Evolutionary conservation across 2,797 vertebrate species (phyloP).

Genomic region (Discoglossus pictus): DNA sequence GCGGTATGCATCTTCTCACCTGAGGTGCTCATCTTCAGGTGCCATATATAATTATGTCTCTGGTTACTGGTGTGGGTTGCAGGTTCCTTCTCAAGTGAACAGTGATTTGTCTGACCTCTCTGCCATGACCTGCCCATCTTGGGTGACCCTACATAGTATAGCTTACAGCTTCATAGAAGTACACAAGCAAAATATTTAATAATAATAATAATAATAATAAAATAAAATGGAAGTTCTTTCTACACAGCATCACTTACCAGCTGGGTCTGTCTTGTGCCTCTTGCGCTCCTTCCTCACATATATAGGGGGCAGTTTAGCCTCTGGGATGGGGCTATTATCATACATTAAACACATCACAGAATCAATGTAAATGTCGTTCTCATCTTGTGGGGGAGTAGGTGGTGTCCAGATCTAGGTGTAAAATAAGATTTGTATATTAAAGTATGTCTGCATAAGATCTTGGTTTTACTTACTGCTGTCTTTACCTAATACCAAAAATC

Average conservation of each 20-base stretch:
- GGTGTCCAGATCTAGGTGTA: slow-evolving; percentile 86
- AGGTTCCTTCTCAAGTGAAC: too few relatives aligned
- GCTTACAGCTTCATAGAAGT: too few relatives aligned
- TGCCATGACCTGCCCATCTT: too few relatives aligned
- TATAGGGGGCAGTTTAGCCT: slow-evolving; percentile 86
- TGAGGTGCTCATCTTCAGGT: too few relatives aligned
- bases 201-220: too few relatives aligned
- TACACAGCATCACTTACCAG: slow-evolving; percentile 65
- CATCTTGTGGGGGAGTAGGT: slow-evolving; percentile 90
- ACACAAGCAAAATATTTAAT: too few relatives aligned
- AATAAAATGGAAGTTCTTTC: background rate
- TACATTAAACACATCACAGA: slow-evolving; percentile 94
- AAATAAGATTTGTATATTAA: background rate
- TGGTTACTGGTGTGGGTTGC: too few relatives aligned
- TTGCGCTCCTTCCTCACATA: slow-evolving; percentile 91
- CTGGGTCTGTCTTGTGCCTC: slow-evolving; percentile 86
- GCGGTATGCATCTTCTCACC: too few relatives aligned
- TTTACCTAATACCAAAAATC: background rate
- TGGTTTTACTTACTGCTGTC: background rate
- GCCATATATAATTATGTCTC: too few relatives aligned
- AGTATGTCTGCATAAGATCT: too few relatives aligned
- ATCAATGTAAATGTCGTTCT: slow-evolving; percentile 92
- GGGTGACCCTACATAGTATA: too few relatives aligned
- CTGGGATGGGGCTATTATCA: slow-evolving; percentile 84
- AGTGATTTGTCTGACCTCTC: too few relatives aligned